Conservation (phyloP, 2,113 vertebrate species). For the Donacobius atricapilla region DNA sequence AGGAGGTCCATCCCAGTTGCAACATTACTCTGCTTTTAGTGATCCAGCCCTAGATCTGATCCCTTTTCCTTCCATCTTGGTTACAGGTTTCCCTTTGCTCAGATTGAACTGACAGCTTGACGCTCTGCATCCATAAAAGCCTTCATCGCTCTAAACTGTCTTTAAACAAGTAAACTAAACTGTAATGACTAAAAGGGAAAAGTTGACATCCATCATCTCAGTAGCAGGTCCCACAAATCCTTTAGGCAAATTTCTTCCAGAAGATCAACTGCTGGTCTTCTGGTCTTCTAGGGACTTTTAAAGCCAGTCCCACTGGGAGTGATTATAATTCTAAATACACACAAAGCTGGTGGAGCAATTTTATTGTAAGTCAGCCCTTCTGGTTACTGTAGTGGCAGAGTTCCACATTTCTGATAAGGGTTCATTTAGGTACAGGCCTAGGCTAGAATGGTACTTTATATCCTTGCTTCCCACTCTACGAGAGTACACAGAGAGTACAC, state of each 20-base stretch:
- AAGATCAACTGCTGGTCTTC: neutral
- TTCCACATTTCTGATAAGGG: neutral
- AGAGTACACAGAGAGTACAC: neutral
- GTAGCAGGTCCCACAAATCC: neutral
- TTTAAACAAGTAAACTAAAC: neutral
- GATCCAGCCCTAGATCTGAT: neutral
- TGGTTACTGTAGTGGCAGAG: neutral
- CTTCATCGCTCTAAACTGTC: neutral
- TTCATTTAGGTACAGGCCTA: neutral
- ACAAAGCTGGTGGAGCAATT: neutral
- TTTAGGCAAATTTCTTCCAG: neutral
- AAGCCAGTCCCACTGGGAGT: fast-evolving
- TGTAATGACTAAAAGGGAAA: neutral
- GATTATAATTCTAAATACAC: neutral
- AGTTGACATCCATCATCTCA: neutral
- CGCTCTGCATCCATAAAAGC: neutral
- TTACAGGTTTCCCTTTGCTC: neutral
- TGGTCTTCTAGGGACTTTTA: neutral
- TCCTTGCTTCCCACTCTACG: fast-evolving
- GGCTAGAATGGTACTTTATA: neutral
- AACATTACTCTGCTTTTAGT: neutral
- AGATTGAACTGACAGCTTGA: neutral
- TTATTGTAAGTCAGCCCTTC: neutral
- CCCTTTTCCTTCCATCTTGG: neutral
- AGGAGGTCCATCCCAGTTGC: neutral